These are phyloP conservation scores for Andrena bucephala DNA, from an alignment of 2,888 invertebrate species.

Conservation along the genomic window DNA sequence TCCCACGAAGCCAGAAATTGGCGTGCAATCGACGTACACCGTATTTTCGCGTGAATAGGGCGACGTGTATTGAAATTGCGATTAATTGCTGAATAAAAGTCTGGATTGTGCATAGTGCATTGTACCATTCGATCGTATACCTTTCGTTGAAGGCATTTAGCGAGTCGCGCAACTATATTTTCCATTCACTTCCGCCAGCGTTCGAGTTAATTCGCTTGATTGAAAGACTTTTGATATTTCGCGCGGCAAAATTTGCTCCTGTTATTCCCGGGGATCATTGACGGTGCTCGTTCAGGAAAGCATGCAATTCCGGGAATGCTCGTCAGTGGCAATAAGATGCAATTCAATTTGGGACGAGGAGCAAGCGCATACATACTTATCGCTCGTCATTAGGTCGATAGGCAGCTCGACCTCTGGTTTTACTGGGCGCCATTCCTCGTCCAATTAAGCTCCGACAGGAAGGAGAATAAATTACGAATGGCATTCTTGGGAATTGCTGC, in stretches of 20 bases:
- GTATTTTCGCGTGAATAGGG: background rate
- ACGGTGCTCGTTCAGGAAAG: background rate
- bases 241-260: conserved; percentile 3
- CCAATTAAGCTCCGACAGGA: conserved; percentile 51
- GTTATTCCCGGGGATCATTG: background rate
- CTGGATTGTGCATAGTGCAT: background rate
- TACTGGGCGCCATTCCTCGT: conserved; percentile 40
- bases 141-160: conserved; percentile 6
- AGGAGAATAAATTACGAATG: conserved; percentile 49
- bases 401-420: conserved; percentile 47
- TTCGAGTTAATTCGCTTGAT: conserved; percentile 18
- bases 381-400: conserved; percentile 52
- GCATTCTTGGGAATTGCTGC: conserved; percentile 34
- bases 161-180: background rate
- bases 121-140: background rate
- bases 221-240: conserved; percentile 4
- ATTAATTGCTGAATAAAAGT: conserved; percentile 1
- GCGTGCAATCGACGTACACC: background rate
- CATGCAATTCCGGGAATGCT: conserved; percentile 33
- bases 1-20: background rate
- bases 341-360: conserved; percentile 43
- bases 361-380: conserved; percentile 33
- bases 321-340: conserved; percentile 27
- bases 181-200: background rate
- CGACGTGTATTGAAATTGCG: background rate